phyloP scores from a whole-genome alignment of 2,888 invertebrate genomes.

The Drosophila ezoana region DNA sequence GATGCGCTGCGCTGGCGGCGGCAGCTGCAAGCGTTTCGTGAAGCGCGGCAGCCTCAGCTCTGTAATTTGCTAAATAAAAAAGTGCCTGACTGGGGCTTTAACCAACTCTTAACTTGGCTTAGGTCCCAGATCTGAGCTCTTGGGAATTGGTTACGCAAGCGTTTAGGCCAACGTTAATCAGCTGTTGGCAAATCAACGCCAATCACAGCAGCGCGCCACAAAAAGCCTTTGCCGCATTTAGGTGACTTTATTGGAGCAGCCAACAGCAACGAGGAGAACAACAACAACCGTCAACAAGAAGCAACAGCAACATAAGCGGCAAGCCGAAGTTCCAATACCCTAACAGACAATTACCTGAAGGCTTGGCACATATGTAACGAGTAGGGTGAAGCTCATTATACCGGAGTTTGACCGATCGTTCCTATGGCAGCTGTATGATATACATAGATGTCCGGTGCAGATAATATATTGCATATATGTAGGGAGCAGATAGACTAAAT shows the following conservation, averaged over 20 bases:
- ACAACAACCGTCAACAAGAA: not conserved
- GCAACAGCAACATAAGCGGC: too few relatives aligned
- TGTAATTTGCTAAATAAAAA: constrained; percentile 43
- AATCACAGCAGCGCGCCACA: constrained; percentile 33
- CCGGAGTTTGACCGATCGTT: too few relatives aligned
- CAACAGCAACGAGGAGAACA: constrained; percentile 1
- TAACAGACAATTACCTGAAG: too few relatives aligned
- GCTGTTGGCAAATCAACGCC: constrained; percentile 66
- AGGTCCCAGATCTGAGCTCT: constrained; percentile 6
- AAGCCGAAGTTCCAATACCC: too few relatives aligned
- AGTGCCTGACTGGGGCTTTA: constrained; percentile 12
- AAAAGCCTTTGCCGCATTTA: constrained; percentile 15
- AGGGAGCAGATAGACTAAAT: too few relatives aligned
- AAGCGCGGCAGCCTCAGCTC: constrained; percentile 16
- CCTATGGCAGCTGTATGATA: too few relatives aligned
- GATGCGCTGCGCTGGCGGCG: not conserved
- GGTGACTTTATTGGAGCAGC: constrained; percentile 24
- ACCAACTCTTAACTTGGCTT: constrained; percentile 6
- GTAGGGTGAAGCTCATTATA: too few relatives aligned
- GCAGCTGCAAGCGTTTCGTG: constrained; percentile 44
- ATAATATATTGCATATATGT: too few relatives aligned
- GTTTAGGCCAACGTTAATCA: constrained; percentile 61
- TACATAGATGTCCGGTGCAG: too few relatives aligned
- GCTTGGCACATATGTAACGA: too few relatives aligned
- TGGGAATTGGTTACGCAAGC: constrained; percentile 47